phyloP scores from a whole-genome alignment of 2,888 invertebrate genomes.

The Tetropium fuscum region DNA sequence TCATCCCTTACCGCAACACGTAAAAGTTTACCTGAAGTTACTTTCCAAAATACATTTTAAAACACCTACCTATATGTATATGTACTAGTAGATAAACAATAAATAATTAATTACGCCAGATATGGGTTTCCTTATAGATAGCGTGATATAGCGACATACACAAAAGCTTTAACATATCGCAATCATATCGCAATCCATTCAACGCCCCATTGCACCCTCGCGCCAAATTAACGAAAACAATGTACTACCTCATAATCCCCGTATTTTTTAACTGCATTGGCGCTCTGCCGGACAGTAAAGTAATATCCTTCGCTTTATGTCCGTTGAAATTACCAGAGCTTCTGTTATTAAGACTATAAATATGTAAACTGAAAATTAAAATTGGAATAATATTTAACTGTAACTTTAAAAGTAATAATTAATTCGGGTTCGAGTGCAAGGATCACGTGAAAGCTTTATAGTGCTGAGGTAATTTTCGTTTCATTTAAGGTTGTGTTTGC shows the following conservation, averaged over 20 bases:
- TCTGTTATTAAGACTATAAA: conserved; percentile 25
- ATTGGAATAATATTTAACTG: conserved; percentile 33
- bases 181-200: no score
- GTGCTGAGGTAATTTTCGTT: conserved; percentile 26
- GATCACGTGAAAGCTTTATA: no score
- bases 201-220: no score
- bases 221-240: conserved; percentile 2
- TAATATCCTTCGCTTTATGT: conserved; percentile 18
- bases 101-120: no score
- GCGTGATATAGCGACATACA: no score
- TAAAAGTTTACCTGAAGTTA: no score
- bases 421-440: conserved; percentile 15
- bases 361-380: conserved; percentile 30
- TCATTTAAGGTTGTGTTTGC: conserved; percentile 27
- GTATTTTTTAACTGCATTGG: background rate
- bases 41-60: no score
- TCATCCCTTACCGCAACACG: no score
- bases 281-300: conserved; percentile 11
- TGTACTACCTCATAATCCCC: background rate
- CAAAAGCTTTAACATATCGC: no score
- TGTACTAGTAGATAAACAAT: no score
- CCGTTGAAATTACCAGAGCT: conserved; percentile 13
- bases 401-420: conserved; percentile 29
- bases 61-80: no score
- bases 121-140: no score